These are phyloP conservation scores for Micrasema longulum DNA, from an alignment of 1,140 invertebrate genomes.

Conservation along the genomic window DNA sequence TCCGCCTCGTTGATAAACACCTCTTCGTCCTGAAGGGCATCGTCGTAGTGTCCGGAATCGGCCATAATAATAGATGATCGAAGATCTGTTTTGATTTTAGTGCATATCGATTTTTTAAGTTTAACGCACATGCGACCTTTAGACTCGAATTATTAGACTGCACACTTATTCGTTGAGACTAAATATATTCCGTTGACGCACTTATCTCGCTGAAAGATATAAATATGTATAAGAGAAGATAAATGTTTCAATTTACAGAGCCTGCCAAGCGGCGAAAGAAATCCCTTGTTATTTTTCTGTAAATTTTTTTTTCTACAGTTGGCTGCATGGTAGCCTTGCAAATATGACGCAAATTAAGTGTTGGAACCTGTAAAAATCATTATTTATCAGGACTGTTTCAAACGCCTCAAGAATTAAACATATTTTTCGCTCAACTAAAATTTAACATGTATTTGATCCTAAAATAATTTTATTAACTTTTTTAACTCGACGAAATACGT, in stretches of 20 bases:
- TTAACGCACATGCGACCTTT: slow-evolving; percentile 42
- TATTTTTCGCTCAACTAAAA: too few relatives aligned
- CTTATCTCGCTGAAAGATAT: slow-evolving; percentile 26
- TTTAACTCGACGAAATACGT: too few relatives aligned
- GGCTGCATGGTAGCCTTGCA: slow-evolving; percentile 4
- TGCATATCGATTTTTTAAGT: slow-evolving; percentile 46
- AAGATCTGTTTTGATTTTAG: slow-evolving; percentile 46
- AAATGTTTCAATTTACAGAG: slow-evolving; percentile 26
- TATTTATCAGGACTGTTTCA: neutral
- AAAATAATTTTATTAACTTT: too few relatives aligned
- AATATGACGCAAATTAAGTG: slow-evolving; percentile 29
- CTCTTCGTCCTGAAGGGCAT: slow-evolving; percentile 67
- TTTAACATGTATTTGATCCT: too few relatives aligned
- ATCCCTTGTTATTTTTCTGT: slow-evolving; percentile 44
- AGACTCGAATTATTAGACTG: slow-evolving; percentile 35
- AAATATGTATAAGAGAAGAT: slow-evolving; percentile 23
- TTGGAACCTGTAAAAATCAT: neutral
- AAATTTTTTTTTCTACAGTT: slow-evolving; percentile 13
- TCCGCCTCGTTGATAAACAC: slow-evolving; percentile 87
- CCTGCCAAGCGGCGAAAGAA: slow-evolving; percentile 30
- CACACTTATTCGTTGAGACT: slow-evolving; percentile 22
- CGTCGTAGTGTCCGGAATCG: slow-evolving; percentile 45
- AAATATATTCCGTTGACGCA: slow-evolving; percentile 45
- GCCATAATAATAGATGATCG: slow-evolving; percentile 39
- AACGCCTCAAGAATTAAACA: too few relatives aligned